A percentile compares a stretch with the other conserved stretches of the same genome.
These are phyloP conservation scores for Acrocyrtus sp. DNA, from an alignment of 2,888 invertebrate genomes.

Conservation along the genomic window DNA sequence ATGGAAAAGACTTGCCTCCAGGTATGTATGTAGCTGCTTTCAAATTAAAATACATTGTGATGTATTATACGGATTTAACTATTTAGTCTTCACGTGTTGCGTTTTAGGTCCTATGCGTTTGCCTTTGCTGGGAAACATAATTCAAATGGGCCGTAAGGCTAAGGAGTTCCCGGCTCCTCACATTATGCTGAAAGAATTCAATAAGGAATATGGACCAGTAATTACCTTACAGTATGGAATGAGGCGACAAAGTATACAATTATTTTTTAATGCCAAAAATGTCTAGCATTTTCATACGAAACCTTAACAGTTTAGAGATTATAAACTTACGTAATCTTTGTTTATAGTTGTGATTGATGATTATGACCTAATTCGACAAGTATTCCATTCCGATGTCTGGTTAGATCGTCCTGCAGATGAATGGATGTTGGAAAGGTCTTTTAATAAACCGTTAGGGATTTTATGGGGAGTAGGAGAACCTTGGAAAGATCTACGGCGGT, in stretches of 20 bases:
- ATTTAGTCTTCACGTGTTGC: not conserved
- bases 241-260: conserved; percentile 38
- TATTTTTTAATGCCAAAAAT: not conserved
- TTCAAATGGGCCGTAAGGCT: conserved; percentile 37
- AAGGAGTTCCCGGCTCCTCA: conserved; percentile 28
- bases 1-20: conserved; percentile 38
- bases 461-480: conserved; percentile 58
- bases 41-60: not conserved
- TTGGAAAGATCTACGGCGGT: conserved; percentile 62
- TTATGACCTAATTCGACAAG: conserved; percentile 46
- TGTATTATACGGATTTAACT: too few species aligned
- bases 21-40: conserved; percentile 42
- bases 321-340: too few species aligned
- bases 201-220: conserved; percentile 53
- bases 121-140: conserved; percentile 38
- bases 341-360: conserved; percentile 54
- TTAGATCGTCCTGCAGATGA: conserved; percentile 48
- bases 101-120: conserved; percentile 38
- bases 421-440: conserved; percentile 54
- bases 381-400: conserved; percentile 46
- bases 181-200: conserved; percentile 56
- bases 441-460: conserved; percentile 57
- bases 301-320: too few species aligned
- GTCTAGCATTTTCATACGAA: too few species aligned
- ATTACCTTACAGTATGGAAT: conserved; percentile 44